Percentiles rank a stretch among this genome's conserved stretches.
These are phyloP conservation scores for Chrysochloris asiatica DNA, from an alignment of 2,113 vertebrate species.

Conservation along the genomic window DNA sequence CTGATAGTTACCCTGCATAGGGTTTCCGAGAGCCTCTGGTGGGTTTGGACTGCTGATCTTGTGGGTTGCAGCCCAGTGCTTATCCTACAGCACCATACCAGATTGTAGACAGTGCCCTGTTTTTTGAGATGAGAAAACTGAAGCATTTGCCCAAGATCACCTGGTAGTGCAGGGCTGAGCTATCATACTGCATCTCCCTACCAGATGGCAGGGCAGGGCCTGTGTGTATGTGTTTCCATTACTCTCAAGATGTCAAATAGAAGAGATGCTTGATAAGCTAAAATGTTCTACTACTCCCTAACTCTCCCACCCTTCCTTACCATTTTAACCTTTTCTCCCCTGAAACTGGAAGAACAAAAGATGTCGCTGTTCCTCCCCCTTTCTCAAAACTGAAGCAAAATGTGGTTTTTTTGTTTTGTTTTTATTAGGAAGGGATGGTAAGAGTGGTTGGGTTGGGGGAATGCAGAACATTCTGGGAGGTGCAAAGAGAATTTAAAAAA, in stretches of 20 bases:
- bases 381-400: constrained; percentile 4
- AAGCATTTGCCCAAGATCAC: background rate
- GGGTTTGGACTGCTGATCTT: no score
- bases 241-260: background rate
- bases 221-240: background rate
- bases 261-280: background rate
- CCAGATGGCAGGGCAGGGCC: background rate
- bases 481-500: background rate
- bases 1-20: no score
- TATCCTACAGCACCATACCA: no score
- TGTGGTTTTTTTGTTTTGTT: background rate
- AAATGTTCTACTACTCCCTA: background rate
- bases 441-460: background rate
- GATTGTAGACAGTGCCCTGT: background rate
- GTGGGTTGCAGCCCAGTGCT: no score
- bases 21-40: no score
- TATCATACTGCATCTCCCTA: background rate
- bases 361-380: background rate
- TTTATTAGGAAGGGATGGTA: background rate
- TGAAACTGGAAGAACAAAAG: background rate
- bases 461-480: background rate
- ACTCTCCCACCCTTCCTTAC: background rate
- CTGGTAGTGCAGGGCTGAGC: background rate
- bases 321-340: background rate
- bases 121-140: background rate